Base-by-base conservation (phyloP, 2,888 invertebrate species). In the Shargacucullia verbasci region DNA sequence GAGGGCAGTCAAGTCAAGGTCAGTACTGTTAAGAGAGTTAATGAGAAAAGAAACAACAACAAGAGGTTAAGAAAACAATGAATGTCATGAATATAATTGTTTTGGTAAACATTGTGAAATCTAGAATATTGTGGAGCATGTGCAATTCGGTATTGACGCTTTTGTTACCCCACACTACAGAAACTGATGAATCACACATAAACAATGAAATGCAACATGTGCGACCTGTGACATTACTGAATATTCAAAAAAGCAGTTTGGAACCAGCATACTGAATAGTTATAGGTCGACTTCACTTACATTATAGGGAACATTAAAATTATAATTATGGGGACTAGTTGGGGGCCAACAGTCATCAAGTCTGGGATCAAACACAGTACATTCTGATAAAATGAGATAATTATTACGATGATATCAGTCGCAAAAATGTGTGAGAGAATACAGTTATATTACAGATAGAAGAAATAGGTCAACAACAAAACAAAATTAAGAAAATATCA, bases 161-260 rank as follows among this genome's bases (percentile, higher is more conserved):
- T 50, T 59, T 59, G 65, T 73, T 59, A 20, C 47, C 48, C 10
- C 27, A 70, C 59, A 67, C 4, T 27, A 27, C n/a, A 7, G 67
- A 70, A 78, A 78, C 73, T 81, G 80, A 82, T 87, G 85, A 87
- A 69, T 86, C 83, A 87, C 73, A 78, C 70, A 59, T 74, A 71
- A 78, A 83, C 81, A 82, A 83, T 82, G 78, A 72, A 75, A 74
- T 77, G 71, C 75, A 73, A 76, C 64, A 70, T 69, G 69, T 73
- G 44, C 66, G 81, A 83, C 81, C 86, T 81, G 57, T 83, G 79
- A 81, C 83, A 76, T 76, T 70, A 76, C 65, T 85, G 82, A 85
- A 87, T 87, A 86, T 82, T 76, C 79, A 80, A 79, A 78, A 80
- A 79, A 68, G 63, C 41, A 62, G 67, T 70, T 70, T 74, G 66